Base-by-base conservation (phyloP, 2,888 invertebrate species). In the Catocala nupta region DNA sequence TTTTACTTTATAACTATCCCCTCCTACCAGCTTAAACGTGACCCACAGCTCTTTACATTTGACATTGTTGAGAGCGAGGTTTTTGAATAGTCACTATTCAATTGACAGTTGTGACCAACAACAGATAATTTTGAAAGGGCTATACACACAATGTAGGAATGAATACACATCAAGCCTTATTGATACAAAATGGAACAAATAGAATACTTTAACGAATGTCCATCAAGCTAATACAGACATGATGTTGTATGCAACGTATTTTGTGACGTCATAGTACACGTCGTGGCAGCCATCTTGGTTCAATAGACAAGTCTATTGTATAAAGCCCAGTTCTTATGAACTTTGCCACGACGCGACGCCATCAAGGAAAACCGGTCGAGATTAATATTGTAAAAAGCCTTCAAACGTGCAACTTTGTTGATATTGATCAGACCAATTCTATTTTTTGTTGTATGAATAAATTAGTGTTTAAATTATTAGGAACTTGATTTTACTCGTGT, bases 351-450 rank as follows among this genome's bases (percentile, higher is more conserved):
- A 65, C 62, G 67, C 65, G 9, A 49, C 33, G 5, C 12, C 6
- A 75, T 81, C 82, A 85, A 84, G 84, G 84, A 81, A 77, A 87
- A 85, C 85, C 73, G 73, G 84, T 85, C 68, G 53, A 67, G 70
- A 74, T 76, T 67, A 66, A 61, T 65, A 71, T 60, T 68, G 64
- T 64, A 57, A 61, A 73, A 67, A 63, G 69, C 72, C 75, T 78
- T 72, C 63, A 44, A 56, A 25, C 57, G 62, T 70, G 69, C 70
- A 69, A 64, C 65, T 65, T 63, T 55, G 53, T 52, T 60, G 70
- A 68, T 71, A 59, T 63, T 65, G 53, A 71, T 71, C 71, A 64
- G 65, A 71, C 63, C 68, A 61, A 63, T 69, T 70, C 62, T 57
- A 49, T 65, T 75, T 67, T 49, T 67, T 57, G 51, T 59, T 59